Conservation (phyloP, 2,113 vertebrate genomes). For the Brachirus orientalis region DNA sequence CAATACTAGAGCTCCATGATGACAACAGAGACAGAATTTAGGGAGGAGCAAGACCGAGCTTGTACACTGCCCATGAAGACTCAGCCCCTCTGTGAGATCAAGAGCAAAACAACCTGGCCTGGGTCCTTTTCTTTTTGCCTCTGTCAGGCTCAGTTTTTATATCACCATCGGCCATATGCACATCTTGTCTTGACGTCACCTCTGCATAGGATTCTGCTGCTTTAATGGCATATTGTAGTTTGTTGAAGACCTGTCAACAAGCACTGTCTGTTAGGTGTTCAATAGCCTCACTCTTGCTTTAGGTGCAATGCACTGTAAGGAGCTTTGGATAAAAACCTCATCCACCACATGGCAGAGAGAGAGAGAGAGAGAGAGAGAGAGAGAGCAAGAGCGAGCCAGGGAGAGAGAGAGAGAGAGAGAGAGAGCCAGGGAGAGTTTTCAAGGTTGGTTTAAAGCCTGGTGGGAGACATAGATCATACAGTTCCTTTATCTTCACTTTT, state of each 20-base stretch:
- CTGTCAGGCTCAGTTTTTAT: background rate
- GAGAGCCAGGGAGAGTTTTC: conserved; percentile 28
- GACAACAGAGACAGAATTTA: conserved; percentile 25
- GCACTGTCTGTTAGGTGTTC: too few species aligned
- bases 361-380: conserved; percentile 31
- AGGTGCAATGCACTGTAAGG: conserved; percentile 23
- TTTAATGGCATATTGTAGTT: too few species aligned
- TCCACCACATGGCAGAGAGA: conserved; percentile 24
- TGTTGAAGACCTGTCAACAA: too few species aligned
- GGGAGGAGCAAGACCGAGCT: conserved; percentile 5
- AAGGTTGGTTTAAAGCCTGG: conserved; percentile 5
- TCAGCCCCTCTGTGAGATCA: background rate
- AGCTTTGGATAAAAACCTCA: conserved; percentile 45
- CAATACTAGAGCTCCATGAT: conserved; percentile 35
- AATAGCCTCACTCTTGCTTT: background rate
- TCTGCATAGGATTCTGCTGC: background rate
- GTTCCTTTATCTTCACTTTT: background rate
- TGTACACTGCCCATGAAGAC: conserved; percentile 12
- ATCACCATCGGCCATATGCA: background rate
- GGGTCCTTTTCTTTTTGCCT: background rate
- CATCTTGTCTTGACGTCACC: background rate
- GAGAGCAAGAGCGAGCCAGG: conserved; percentile 25
- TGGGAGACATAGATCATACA: conserved; percentile 12
- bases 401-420: conserved; percentile 24
- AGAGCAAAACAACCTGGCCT: conserved; percentile 19